phyloP scores from a whole-genome alignment of 2,888 invertebrate species.

The Clunio marinus region DNA sequence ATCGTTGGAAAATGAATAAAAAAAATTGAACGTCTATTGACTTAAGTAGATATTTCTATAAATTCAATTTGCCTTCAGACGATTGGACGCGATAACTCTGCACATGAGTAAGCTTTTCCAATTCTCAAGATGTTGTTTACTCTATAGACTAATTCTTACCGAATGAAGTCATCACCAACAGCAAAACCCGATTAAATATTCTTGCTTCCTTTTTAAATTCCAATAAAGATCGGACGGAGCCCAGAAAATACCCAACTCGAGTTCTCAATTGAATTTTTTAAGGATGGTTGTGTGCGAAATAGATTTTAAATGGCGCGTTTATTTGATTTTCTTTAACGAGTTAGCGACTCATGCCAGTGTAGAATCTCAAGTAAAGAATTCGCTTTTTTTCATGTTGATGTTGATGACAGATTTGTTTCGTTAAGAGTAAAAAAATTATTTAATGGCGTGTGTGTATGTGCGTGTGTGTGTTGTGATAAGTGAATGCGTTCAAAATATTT shows the following conservation, averaged over 20 bases:
- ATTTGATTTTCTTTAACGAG: neutral
- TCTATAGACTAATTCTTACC: too few species aligned
- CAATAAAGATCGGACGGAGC: neutral
- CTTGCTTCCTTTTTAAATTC: neutral
- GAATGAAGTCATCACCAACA: conserved; percentile 3
- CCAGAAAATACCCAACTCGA: too few species aligned
- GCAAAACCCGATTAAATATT: neutral
- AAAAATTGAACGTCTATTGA: too few species aligned
- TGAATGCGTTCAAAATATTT: too few species aligned
- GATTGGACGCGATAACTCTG: neutral
- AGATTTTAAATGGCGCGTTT: neutral
- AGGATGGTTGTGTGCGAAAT: neutral
- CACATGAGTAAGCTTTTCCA: neutral
- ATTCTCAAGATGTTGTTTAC: neutral
- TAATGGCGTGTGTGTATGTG: neutral
- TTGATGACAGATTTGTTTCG: conserved; percentile 13
- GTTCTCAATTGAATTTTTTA: neutral
- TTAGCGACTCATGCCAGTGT: neutral
- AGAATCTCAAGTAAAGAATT: too few species aligned
- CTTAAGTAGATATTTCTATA: too few species aligned
- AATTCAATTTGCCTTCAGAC: neutral
- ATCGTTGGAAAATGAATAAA: too few species aligned
- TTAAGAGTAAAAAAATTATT: neutral
- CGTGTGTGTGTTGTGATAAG: too few species aligned
- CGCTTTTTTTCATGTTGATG: too few species aligned